Base-by-base conservation (phyloP, 2,797 vertebrate genomes). In the Harpagifer antarcticus region DNA sequence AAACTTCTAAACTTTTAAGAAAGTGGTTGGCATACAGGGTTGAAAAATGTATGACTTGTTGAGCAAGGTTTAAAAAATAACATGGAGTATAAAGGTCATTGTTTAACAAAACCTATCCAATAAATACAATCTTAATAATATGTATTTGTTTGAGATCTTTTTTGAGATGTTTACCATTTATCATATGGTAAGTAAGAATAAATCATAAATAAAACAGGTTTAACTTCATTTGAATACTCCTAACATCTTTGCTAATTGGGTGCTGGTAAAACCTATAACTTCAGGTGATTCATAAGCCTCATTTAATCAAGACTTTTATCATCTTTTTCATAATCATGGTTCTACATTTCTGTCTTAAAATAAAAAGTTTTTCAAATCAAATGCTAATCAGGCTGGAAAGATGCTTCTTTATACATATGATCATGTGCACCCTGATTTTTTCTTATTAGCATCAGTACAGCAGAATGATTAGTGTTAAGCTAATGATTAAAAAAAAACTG, bases 391-490 rank as follows among this genome's bases (percentile, higher is more conserved):
- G 17, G 20, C 12, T 59, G 20, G 50, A 52, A 50, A 27, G 1
- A 59, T n/a, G 37, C 16, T 52, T 59, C 1, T 70, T 57, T 49
- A 50, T 48, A 50, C 1, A n/a, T n/a, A n/a, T n/a, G n/a, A n/a
- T n/a, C n/a, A n/a, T n/a, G 33, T 37, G 33, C 33, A 31, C 37
- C 33, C 17, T 42, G 55, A 15, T 54, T 54, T 54, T 17, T 31
- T 11, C 20, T 56, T 37, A 37, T 58, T 43, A 43, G 71, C 3
- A 6, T 72, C 7, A 72, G 16, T 52, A 3, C 74, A 66, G 5
- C 8, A 67, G 5, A 72, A n/a, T 55, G 4, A 76, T 68, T 16
- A 52, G 15, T 12, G 14, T 45, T 72, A 27, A 44, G n/a, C 31
- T 40, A 20, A 66, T 45, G 40, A 63, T 27, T 60, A 27, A 47